These are phyloP conservation scores for Hiodon alosoides DNA, from an alignment of 2,113 vertebrate species.

Conservation along the genomic window DNA sequence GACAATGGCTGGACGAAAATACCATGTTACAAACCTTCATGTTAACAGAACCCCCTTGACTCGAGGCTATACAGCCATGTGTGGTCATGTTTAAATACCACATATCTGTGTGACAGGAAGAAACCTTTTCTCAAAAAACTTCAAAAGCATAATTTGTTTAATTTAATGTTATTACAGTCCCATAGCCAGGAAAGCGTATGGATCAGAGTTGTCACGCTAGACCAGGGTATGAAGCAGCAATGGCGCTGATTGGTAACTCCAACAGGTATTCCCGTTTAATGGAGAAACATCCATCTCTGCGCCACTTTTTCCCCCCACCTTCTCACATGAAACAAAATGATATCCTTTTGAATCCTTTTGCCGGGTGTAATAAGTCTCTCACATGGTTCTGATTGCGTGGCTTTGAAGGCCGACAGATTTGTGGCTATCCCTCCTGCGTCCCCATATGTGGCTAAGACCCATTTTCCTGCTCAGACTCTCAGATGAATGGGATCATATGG, in stretches of 20 bases:
- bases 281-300: background rate
- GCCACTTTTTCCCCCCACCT: background rate
- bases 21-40: too few species aligned
- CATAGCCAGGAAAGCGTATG: background rate
- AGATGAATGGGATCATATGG: background rate
- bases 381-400: conserved; percentile 1
- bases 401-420: conserved; percentile 10
- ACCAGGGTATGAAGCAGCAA: background rate
- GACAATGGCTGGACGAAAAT: too few species aligned
- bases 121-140: background rate
- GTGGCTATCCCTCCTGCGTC: background rate
- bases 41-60: too few species aligned
- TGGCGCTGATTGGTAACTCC: background rate
- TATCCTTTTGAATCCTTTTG: conserved; percentile 14
- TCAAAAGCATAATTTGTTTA: background rate
- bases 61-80: too few species aligned
- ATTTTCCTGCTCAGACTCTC: background rate
- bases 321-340: conserved; percentile 14
- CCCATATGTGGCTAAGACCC: background rate
- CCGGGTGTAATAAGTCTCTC: background rate
- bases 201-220: background rate
- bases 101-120: too few species aligned
- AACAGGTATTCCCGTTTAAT: background rate
- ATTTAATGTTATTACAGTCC: background rate
- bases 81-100: too few species aligned